These are phyloP conservation scores for Melikaiella ostensackeni DNA, from an alignment of 2,888 invertebrate species.

Conservation along the genomic window DNA sequence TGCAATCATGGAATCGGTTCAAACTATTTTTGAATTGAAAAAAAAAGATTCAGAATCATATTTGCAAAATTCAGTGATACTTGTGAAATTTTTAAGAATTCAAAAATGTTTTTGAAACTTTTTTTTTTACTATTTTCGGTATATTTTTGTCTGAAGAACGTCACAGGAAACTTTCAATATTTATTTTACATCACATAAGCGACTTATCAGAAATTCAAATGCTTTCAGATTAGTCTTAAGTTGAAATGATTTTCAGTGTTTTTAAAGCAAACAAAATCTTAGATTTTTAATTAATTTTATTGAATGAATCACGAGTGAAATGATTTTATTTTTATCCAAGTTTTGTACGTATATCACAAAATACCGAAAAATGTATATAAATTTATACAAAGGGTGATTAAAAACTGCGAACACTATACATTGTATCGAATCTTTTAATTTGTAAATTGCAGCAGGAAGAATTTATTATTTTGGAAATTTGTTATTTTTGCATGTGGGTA, in stretches of 20 bases:
- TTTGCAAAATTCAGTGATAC: background rate
- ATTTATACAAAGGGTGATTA: background rate
- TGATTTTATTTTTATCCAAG: background rate
- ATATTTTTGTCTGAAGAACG: background rate
- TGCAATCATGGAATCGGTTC: conserved; percentile 7
- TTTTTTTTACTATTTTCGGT: too few species aligned
- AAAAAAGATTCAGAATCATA: too few species aligned
- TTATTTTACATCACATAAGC: background rate
- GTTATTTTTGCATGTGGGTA: background rate
- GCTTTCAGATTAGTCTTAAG: background rate
- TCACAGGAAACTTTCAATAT: background rate
- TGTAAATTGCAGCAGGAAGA: background rate
- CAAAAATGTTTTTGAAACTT: background rate
- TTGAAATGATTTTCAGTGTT: background rate
- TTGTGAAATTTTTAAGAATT: background rate
- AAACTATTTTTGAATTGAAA: too few species aligned
- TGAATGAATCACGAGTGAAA: background rate
- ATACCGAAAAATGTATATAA: background rate
- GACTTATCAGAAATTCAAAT: background rate
- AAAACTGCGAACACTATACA: background rate
- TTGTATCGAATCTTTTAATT: background rate
- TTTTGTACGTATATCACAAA: background rate
- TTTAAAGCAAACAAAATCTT: background rate
- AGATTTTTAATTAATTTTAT: background rate
- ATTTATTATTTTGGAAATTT: background rate